These are phyloP conservation scores for Hirtodrosophila cameraria DNA, from an alignment of 2,888 invertebrate species.

Conservation along the genomic window DNA sequence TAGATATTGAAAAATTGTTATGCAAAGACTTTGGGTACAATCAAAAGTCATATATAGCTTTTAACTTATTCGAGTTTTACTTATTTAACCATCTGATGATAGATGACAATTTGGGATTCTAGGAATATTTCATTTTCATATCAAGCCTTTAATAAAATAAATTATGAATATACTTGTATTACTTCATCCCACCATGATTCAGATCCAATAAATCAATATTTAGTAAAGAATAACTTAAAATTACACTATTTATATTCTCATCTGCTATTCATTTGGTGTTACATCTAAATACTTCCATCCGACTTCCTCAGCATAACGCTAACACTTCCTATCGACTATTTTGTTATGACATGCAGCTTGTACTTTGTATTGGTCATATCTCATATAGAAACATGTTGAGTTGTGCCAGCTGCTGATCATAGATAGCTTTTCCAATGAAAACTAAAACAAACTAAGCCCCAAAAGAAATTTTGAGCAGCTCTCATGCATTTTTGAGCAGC, in stretches of 20 bases:
- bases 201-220: neutral
- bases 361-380: slow-evolving; percentile 26
- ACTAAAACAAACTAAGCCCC: slow-evolving; percentile 33
- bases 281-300: neutral
- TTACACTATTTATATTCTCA: too few relatives aligned
- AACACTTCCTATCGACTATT: slow-evolving; percentile 10
- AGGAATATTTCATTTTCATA: too few relatives aligned
- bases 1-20: neutral
- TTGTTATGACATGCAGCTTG: slow-evolving; percentile 1
- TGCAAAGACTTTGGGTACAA: slow-evolving; percentile 2
- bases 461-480: slow-evolving; percentile 23
- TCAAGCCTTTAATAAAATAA: too few relatives aligned
- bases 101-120: too few relatives aligned
- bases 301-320: slow-evolving; percentile 20
- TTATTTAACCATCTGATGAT: too few relatives aligned
- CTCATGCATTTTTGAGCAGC: slow-evolving; percentile 40
- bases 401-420: slow-evolving; percentile 43
- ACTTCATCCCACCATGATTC: too few relatives aligned
- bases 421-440: slow-evolving; percentile 67
- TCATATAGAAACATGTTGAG: slow-evolving; percentile 18
- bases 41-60: too few relatives aligned
- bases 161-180: too few relatives aligned
- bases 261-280: neutral
- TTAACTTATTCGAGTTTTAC: too few relatives aligned
- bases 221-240: too few relatives aligned